These are phyloP conservation scores for Drusus annulatus DNA, from an alignment of 1,140 invertebrate genomes.

Conservation along the genomic window DNA sequence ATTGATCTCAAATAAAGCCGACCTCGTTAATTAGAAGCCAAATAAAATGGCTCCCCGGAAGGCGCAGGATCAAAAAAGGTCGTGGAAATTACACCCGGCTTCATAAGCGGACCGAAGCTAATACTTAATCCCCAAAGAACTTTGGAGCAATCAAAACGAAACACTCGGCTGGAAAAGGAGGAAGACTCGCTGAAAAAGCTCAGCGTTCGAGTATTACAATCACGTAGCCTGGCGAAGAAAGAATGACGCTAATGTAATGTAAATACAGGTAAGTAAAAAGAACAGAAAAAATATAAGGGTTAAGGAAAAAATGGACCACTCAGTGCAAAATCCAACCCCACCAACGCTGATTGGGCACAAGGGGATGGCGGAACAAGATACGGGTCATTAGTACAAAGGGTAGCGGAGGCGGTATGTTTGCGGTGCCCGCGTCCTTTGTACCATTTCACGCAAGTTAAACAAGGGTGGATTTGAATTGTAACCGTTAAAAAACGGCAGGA, in stretches of 20 bases:
- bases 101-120: constrained; percentile 14
- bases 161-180: not conserved
- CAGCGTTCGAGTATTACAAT: constrained; percentile 10
- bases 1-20: not conserved
- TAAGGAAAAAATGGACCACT: constrained; percentile 23
- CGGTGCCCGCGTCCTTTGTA: constrained; percentile 15
- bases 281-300: constrained; percentile 21
- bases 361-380: constrained; percentile 46
- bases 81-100: not conserved
- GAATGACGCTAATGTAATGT: constrained; percentile 56
- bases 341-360: constrained; percentile 39
- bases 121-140: constrained; percentile 12
- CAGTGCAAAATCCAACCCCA: constrained; percentile 31
- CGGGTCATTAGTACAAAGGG: constrained; percentile 53
- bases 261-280: constrained; percentile 46
- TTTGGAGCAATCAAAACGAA: constrained; percentile 15
- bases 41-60: not conserved
- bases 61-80: not conserved
- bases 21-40: not conserved
- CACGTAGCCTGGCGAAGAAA: constrained; percentile 18
- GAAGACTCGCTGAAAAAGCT: constrained; percentile 12
- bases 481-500: not conserved
- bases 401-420: not conserved
- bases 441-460: constrained; percentile 25
- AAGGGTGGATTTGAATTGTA: constrained; percentile 4